Base-by-base conservation (phyloP, 2,888 invertebrate species). In the Idaea straminata region DNA sequence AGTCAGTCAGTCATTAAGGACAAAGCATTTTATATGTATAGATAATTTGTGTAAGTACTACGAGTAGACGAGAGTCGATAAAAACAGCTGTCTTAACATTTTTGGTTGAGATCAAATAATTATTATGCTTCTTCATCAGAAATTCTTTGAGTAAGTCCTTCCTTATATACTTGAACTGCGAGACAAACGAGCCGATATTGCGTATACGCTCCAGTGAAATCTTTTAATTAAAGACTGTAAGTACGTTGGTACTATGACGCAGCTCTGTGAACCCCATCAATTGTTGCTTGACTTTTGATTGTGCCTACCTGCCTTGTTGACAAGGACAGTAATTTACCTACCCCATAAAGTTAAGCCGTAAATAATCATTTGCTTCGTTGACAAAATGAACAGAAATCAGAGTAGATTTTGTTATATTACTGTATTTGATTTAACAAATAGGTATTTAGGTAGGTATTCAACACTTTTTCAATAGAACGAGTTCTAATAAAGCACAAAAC, bases 171-270 rank as follows among this genome's bases (percentile, higher is more conserved):
- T 47, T 13, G 47, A 10, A 47, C 47, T 13, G 7, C 47, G 47
- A 79, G 82, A 83, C 83, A 82, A 85, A 84, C 82, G 83, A 81
- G 80, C 79, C 86, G 80, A 89, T 91, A 89, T 88, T 86, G 85
- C 86, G 80, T 85, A 83, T 83, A 85, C 89, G 89, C 80, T 82
- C 87, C 87, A 91, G 80, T 89, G 88, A 88, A 89, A 88, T 84
- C 87, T 91, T 91, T 91, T 91, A 91, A 91, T 91, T 92, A 91
- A 90, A 81, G 78, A 74, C 78, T 79, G 74, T 75, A 73, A 75
- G 77, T 75, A 74, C 77, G 75, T 59, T 6, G 59, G 34, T 34
- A 25, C 25, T 59, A 3, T 34, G 59, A 47, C 47, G 25, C 16
- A 59, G 58, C 58, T 16, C 47, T 73, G 78, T 77, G 80, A 81